Percentiles rank a stretch among this genome's conserved stretches.
These are phyloP conservation scores for Pluvialis apricaria DNA, from an alignment of 2,113 vertebrate species.

Conservation along the genomic window DNA sequence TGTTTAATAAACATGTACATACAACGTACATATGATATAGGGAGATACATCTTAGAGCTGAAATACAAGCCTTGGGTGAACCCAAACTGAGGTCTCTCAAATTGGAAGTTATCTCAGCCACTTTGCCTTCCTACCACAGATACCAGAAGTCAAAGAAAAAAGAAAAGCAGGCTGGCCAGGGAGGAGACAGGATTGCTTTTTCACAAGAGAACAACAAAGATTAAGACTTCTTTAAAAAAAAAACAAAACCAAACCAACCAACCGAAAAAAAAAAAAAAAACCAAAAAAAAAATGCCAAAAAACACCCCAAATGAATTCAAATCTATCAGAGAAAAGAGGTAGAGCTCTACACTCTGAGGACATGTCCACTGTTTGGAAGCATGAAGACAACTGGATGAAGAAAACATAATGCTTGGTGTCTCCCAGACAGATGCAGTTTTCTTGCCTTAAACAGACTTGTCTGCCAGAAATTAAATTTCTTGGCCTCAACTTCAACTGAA, in stretches of 20 bases:
- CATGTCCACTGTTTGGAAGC: background rate
- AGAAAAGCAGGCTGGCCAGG: background rate
- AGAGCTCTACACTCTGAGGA: background rate
- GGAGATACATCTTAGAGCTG: background rate
- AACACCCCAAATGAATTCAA: background rate
- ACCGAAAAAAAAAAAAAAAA: background rate
- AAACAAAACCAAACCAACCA: too few relatives aligned
- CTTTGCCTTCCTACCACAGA: background rate
- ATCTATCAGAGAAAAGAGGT: background rate
- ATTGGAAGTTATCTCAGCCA: background rate
- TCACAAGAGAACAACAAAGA: background rate
- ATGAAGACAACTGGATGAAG: background rate
- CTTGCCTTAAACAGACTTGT: background rate
- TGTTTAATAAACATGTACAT: background rate
- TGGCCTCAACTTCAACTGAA: background rate
- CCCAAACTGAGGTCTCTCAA: background rate
- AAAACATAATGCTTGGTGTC: background rate
- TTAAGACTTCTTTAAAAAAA: background rate
- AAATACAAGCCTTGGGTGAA: background rate
- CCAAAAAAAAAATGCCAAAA: background rate
- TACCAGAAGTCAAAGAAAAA: background rate
- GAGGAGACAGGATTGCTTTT: background rate
- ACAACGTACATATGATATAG: rapidly evolving
- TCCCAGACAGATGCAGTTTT: background rate
- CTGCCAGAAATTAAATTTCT: background rate